Percentiles rank a stretch among this genome's conserved stretches.
Conservation (phyloP, 2,888 invertebrate species). For the Caenorhabditis uteleia region DNA sequence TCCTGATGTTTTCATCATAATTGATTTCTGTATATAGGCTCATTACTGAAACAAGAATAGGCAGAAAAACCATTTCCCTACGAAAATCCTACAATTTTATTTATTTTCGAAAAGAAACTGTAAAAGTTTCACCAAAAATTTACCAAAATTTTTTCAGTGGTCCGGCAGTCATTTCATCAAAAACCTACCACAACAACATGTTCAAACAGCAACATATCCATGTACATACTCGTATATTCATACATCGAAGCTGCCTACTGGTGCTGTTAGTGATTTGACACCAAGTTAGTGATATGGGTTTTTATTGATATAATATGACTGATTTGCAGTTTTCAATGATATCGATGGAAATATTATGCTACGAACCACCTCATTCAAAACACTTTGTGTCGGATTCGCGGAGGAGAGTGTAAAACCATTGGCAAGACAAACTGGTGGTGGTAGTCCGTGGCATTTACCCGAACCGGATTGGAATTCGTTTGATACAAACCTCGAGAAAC, state of each 20-base stretch:
- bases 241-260: conserved; percentile 57
- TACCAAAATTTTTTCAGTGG: conserved; percentile 49
- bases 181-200: conserved; percentile 52
- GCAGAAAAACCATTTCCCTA: background rate
- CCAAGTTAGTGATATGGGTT: conserved; percentile 76
- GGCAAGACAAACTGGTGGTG: conserved; percentile 26
- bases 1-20: background rate
- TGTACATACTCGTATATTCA: conserved; percentile 65
- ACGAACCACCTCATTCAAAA: conserved; percentile 71
- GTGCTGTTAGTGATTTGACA: conserved; percentile 75
- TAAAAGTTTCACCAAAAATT: background rate
- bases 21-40: background rate
- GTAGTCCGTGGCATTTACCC: conserved; percentile 66
- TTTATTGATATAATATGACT: background rate
- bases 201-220: conserved; percentile 62
- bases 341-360: conserved; percentile 87
- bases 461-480: conserved; percentile 91
- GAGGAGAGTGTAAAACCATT: conserved; percentile 46
- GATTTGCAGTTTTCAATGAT: conserved; percentile 79
- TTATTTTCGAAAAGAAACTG: background rate
- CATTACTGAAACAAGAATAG: background rate
- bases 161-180: conserved; percentile 59
- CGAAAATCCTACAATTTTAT: background rate
- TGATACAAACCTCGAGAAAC: conserved; percentile 80
- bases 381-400: conserved; percentile 65